Percentiles rank a stretch among this genome's conserved stretches.
phyloP scores from a whole-genome alignment of 2,888 invertebrate genomes.

The Lithophane socia region DNA sequence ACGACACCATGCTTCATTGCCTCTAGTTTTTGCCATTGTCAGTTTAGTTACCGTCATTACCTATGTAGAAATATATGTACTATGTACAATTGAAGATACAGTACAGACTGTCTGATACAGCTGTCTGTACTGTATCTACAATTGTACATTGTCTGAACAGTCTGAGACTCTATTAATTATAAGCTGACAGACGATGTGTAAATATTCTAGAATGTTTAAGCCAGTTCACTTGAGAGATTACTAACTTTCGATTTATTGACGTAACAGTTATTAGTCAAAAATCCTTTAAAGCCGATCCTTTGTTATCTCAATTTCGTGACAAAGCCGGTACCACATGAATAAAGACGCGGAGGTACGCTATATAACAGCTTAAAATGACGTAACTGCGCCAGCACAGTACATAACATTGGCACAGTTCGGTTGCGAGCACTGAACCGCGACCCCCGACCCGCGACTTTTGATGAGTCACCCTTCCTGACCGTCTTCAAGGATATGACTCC shows the following conservation, averaged over 20 bases:
- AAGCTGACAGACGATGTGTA: neutral
- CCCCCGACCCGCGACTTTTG: conserved; percentile 78
- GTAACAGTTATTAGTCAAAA: neutral
- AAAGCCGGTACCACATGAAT: conserved; percentile 1
- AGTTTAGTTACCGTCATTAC: conserved; percentile 47
- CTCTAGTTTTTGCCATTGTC: conserved; percentile 58
- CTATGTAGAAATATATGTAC: conserved; percentile 29
- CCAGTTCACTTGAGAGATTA: neutral
- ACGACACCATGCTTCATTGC: conserved; percentile 79
- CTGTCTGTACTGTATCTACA: too few relatives aligned
- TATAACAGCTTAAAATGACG: conserved; percentile 44
- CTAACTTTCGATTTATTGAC: neutral
- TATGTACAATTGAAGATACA: neutral
- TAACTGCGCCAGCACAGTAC: conserved; percentile 55
- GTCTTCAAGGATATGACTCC: conserved; percentile 82
- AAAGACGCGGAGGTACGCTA: neutral
- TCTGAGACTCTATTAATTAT: neutral
- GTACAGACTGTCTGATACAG: neutral
- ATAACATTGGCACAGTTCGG: conserved; percentile 71
- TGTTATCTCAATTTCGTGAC: conserved; percentile 18
- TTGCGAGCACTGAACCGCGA: conserved; percentile 81
- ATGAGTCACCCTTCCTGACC: conserved; percentile 85
- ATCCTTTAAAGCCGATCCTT: conserved; percentile 2
- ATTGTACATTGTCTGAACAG: too few relatives aligned
- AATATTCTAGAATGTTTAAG: neutral